Base-by-base conservation (phyloP, 2,797 vertebrate species). In the Acanthornis magna region DNA sequence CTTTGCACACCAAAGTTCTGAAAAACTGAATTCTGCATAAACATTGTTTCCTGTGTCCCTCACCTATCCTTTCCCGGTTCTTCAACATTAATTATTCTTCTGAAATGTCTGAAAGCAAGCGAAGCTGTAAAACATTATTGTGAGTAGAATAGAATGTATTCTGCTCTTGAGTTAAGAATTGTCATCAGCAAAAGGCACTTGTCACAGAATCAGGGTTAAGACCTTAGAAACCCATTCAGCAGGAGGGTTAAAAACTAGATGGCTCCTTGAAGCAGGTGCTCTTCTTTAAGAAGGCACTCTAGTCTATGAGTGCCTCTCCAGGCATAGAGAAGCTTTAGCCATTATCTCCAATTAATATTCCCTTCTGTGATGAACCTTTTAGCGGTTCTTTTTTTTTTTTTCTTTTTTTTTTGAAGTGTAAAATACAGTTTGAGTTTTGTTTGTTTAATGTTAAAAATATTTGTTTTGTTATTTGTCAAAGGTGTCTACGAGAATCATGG, bases 121-220 rank as follows among this genome's bases (percentile, higher is more conserved):
- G 8, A 67, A 58, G 11, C 36, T 77, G 2, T 38, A 23, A 71
- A 70, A 54, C 8, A 13, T 50, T 74, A 38, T 18, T 68, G 8
- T 1, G 1, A 53, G 25, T 54, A 30, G 47, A 91, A 67, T 1
- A 50, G 26, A 85, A 43, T 21, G 4, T 5, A 61, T 70, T 92
- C 58, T 58, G 47, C 53, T 92, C 76, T 76, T 93, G 47, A 88
- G 42, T 73, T 87, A 45, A 84, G 58, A 91, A 88, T 75, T 77
- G 78, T 38, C 34, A 87, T 74, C 54, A 95, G 58, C 76, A 79
- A 93, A 93, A 88, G 27, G 72, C 74, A 88, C 58, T 90, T 68
- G 26, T 47, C 67, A 67, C n/a, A 87, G 50, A 96, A 82, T 89
- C 23, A 91, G 62, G 91, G 84, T 95, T 94, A 93, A 40, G 43